Evolutionary conservation across 2,113 vertebrate species (phyloP), one percentile per base, ranked within the genome.

Genomic region (Centropus bengalensis): DNA sequence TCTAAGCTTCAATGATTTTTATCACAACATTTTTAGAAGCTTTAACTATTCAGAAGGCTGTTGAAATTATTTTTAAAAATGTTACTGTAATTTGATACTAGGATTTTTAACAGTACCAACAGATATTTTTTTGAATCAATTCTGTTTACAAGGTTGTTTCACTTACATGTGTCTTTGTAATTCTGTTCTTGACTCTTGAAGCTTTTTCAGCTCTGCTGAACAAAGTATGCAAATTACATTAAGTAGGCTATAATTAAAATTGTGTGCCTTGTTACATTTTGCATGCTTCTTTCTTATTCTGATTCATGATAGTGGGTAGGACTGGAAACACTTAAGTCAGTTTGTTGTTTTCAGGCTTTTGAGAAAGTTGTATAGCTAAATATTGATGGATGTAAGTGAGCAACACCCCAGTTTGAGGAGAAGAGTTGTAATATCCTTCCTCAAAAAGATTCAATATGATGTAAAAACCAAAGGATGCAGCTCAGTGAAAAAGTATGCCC

Each of bases 1-100:
- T 96, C 96, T 84, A 97, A 96, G 96, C 96, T 97, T 97, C 96
- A 74, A 52, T 98, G 97, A 95, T 97, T 97, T 97, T 97, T 95
- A 71, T 95, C 97, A 97, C 95, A 96, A 96, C 38, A 82, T 96
- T 96, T 97, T 97, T 95, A 96, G 92, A 97, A 92, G 59, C 54
- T 89, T 96, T 97, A 96, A 93, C 93, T 96, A 96, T 95, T 96
- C 91, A 91, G 67, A 86, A 95, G 78, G 88, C 80, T 92, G 73
- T 89, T 76, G 82, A 94, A 93, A 70, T 97, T 96, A 74, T 74
- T 92, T 93, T 52, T 1, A 63, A n/a, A 93, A 94, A 92, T 73
- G 52, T 79, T 96, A 45, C 73, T 84, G 47, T 96, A 97, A 94
- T 97, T 96, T 96, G 91, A 91, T 96, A 89, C 44, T 89, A 64